These are phyloP conservation scores for Pseudorhiza aurosa DNA, from an alignment of 30 jellyfish, hydroid and myxozoan genomes.

Conservation along the genomic window DNA sequence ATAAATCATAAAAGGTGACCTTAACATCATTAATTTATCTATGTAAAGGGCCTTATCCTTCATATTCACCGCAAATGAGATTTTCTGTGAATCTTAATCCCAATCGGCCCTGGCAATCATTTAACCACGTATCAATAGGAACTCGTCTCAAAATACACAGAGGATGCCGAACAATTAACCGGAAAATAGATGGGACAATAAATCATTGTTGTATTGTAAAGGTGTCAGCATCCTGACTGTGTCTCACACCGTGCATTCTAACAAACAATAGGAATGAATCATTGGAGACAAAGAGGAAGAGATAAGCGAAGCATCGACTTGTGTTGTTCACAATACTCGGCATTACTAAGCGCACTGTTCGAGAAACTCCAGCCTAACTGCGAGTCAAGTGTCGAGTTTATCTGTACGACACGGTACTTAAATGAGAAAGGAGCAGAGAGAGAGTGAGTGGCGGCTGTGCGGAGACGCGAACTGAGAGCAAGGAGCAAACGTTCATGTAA, in stretches of 20 bases:
- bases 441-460: too few relatives aligned
- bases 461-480: too few relatives aligned
- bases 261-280: conserved; percentile 23
- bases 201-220: conserved; percentile 19
- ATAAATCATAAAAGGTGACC: not conserved
- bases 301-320: conserved; percentile 38
- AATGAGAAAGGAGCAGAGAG: too few relatives aligned
- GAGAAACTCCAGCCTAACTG: too few relatives aligned
- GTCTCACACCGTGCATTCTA: not conserved
- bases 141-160: not conserved
- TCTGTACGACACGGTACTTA: too few relatives aligned
- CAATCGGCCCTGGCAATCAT: not conserved
- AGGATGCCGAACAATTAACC: conserved; percentile 17
- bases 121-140: conserved; percentile 8
- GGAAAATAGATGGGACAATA: conserved; percentile 25
- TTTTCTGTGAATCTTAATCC: conserved; percentile 1
- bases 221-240: conserved; percentile 5
- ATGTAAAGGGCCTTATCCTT: not conserved
- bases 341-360: not conserved
- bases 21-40: not conserved
- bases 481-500: not conserved
- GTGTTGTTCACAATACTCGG: conserved; percentile 11
- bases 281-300: conserved; percentile 27
- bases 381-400: too few relatives aligned
- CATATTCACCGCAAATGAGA: conserved; percentile 28